These are phyloP conservation scores for Megaustenia siamemsis DNA, from an alignment of 2,888 invertebrate genomes.

Conservation along the genomic window DNA sequence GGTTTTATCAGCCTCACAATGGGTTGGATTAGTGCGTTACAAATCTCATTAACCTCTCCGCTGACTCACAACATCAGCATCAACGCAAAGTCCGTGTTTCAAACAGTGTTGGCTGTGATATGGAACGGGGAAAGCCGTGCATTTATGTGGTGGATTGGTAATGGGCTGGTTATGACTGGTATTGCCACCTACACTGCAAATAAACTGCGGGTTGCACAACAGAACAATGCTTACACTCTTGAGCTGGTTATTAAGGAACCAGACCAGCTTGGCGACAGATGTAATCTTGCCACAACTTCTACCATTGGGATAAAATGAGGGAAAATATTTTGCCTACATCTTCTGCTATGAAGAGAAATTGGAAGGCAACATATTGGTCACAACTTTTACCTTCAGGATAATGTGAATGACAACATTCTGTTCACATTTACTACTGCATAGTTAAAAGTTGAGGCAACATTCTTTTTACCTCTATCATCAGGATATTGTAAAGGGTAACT, in stretches of 20 bases:
- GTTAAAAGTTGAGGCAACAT: no score
- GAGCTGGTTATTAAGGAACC: slow-evolving; percentile 31
- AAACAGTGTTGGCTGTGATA: slow-evolving; percentile 78
- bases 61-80: slow-evolving; percentile 79
- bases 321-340: no score
- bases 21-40: slow-evolving; percentile 78
- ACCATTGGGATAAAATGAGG: background rate
- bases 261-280: background rate
- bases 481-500: no score
- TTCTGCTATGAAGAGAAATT: no score
- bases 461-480: no score
- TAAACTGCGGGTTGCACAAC: slow-evolving; percentile 44
- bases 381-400: no score
- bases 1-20: slow-evolving; percentile 75
- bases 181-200: slow-evolving; percentile 74
- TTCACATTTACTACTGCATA: no score
- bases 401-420: no score
- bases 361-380: no score
- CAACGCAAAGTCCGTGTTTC: slow-evolving; percentile 78
- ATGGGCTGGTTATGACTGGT: slow-evolving; percentile 76
- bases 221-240: slow-evolving; percentile 1
- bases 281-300: background rate
- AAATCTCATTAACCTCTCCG: slow-evolving; percentile 79
- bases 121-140: slow-evolving; percentile 75
- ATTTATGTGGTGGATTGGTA: slow-evolving; percentile 78